These are phyloP conservation scores for Esox niger DNA, from an alignment of 2,113 vertebrate species.

Conservation along the genomic window DNA sequence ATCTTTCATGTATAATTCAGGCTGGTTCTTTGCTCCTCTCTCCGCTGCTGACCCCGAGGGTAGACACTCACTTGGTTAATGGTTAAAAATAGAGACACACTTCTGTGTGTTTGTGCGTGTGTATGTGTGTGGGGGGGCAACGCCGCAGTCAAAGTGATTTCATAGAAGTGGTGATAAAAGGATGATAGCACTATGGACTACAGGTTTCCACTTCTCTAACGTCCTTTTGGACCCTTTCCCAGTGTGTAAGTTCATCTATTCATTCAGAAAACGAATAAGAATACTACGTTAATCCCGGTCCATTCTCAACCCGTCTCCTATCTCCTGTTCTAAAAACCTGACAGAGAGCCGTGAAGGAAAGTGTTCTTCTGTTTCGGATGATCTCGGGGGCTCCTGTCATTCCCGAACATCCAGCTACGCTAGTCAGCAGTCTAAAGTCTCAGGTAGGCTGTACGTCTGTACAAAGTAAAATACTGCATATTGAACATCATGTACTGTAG, in stretches of 20 bases:
- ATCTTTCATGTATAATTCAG: conserved; percentile 73
- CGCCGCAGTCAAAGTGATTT: neutral
- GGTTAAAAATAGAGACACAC: neutral
- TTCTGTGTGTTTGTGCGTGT: conserved; percentile 1
- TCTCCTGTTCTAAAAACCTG: conserved; percentile 25
- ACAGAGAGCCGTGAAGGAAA: conserved; percentile 83
- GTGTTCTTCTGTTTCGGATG: conserved; percentile 85
- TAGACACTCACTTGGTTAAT: neutral
- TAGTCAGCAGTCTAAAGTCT: conserved; percentile 96
- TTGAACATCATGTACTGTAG: too few species aligned
- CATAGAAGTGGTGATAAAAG: too few species aligned
- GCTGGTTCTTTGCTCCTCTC: conserved; percentile 46
- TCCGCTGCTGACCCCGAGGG: conserved; percentile 41
- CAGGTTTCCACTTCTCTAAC: neutral
- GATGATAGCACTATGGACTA: neutral
- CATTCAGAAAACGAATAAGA: conserved; percentile 1
- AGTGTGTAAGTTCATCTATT: neutral
- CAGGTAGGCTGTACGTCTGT: conserved; percentile 90
- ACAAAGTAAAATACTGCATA: too few species aligned
- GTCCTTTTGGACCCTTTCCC: neutral
- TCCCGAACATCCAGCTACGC: conserved; percentile 95
- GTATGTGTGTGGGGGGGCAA: neutral
- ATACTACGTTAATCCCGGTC: conserved; percentile 1
- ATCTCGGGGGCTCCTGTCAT: conserved; percentile 86
- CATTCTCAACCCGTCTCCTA: neutral